Percentiles rank a stretch among this genome's conserved stretches.
These are phyloP conservation scores for Castor canadensis DNA, from an alignment of 2,113 vertebrate genomes.

Conservation along the genomic window DNA sequence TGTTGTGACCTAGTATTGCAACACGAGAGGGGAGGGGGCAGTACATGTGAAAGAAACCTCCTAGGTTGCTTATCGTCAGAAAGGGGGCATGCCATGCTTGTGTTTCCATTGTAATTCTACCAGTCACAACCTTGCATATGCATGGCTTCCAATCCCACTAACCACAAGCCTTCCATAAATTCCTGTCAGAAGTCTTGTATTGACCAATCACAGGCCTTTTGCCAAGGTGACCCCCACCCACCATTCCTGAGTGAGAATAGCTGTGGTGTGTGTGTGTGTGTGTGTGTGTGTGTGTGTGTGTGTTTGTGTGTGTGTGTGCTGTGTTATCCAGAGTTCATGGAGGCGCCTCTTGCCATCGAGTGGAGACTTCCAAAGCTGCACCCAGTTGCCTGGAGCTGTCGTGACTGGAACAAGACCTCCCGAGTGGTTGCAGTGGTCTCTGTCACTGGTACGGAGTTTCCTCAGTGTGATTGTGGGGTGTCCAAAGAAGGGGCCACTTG, in stretches of 20 bases:
- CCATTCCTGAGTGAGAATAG: background rate
- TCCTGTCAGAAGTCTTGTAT: background rate
- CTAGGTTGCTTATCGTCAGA: too few relatives aligned
- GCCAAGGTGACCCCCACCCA: background rate
- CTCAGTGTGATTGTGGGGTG: background rate
- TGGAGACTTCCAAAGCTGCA: background rate
- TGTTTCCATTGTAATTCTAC: background rate
- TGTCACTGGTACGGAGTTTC: background rate
- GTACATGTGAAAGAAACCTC: too few relatives aligned
- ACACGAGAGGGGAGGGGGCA: background rate
- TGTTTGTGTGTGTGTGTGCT: too few relatives aligned
- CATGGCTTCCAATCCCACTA: background rate
- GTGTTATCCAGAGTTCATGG: background rate
- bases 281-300: too few relatives aligned
- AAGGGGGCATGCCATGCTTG: background rate
- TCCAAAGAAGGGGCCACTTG: background rate
- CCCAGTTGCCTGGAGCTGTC: background rate
- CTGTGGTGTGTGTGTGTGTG: too few relatives aligned
- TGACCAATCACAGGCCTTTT: background rate
- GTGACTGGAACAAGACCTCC: background rate
- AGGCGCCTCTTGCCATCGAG: background rate
- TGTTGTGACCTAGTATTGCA: too few relatives aligned
- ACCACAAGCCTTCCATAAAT: background rate
- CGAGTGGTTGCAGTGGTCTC: background rate
- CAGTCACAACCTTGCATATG: background rate